A percentile compares a stretch with the other conserved stretches of the same genome.
Conservation (phyloP, 1,140 invertebrate genomes). For the Augochlora pura region DNA sequence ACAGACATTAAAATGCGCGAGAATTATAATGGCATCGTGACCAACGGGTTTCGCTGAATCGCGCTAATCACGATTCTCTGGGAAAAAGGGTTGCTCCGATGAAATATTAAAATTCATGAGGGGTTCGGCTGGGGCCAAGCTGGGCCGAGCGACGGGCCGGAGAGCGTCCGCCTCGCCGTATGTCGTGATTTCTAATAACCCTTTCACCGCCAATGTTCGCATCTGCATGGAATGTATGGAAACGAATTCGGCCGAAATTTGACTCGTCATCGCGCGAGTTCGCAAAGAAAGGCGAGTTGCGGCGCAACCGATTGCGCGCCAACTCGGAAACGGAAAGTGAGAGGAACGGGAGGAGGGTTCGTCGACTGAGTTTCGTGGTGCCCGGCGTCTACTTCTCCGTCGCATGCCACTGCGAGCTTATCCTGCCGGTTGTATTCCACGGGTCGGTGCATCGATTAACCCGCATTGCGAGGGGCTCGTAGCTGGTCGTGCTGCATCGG, state of each 20-base stretch:
- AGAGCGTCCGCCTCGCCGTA: neutral
- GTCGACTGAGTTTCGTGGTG: too few relatives aligned
- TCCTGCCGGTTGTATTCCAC: constrained; percentile 67
- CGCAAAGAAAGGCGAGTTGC: too few relatives aligned
- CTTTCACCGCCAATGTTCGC: neutral
- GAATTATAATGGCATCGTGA: constrained; percentile 65
- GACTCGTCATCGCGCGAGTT: neutral
- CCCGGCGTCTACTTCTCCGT: constrained; percentile 57
- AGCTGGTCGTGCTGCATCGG: constrained; percentile 66
- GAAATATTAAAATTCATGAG: constrained; percentile 76
- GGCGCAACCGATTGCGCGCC: constrained; percentile 9
- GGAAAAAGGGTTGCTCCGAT: constrained; percentile 61
- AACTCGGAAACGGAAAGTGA: constrained; percentile 50
- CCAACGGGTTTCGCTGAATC: constrained; percentile 69
- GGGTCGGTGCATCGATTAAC: constrained; percentile 74
- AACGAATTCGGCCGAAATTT: neutral
- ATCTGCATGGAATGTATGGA: neutral
- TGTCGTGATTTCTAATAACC: constrained; percentile 28
- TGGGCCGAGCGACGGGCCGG: too few relatives aligned
- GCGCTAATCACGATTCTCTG: constrained; percentile 41
- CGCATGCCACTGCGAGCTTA: constrained; percentile 47
- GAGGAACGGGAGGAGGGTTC: neutral
- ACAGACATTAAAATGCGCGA: constrained; percentile 56
- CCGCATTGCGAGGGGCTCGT: constrained; percentile 64
- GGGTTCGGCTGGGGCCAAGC: neutral